phyloP scores from a whole-genome alignment of 2,113 vertebrate genomes.

The Arvicanthis niloticus region DNA sequence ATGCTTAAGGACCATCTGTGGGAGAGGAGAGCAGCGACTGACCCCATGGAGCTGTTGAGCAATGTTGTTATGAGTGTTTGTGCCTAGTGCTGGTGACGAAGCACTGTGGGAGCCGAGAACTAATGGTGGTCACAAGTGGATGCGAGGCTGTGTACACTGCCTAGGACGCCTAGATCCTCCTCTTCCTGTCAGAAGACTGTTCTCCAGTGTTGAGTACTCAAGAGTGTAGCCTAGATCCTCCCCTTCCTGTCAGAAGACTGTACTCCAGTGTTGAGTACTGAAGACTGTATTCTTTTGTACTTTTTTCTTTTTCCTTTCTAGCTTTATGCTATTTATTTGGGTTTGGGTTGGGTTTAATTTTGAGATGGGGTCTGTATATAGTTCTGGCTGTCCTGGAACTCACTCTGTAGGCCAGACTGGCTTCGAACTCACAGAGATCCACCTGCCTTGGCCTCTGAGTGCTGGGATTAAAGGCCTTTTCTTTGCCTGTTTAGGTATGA shows the following conservation, averaged over 20 bases:
- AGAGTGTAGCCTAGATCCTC: background rate
- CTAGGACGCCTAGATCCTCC: background rate
- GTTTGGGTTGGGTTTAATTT: background rate
- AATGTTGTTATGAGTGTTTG: background rate
- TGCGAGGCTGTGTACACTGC: background rate
- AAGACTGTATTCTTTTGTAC: background rate
- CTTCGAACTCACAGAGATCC: background rate
- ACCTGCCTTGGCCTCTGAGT: background rate
- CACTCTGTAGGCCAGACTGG: background rate
- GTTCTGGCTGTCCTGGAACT: background rate
- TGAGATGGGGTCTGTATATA: background rate
- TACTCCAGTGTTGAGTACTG: background rate
- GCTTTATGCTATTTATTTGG: background rate
- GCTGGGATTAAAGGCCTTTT: background rate
- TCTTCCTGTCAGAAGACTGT: background rate
- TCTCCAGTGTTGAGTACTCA: background rate
- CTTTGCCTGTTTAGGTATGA: background rate
- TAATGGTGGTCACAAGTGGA: background rate
- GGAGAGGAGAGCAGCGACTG: background rate
- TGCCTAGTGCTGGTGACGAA: background rate
- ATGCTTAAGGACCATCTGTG: background rate
- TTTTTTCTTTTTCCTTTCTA: background rate
- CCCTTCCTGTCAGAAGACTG: background rate
- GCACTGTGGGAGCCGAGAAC: background rate
- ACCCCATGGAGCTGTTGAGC: background rate